These are phyloP conservation scores for Polyommatus icarus DNA, from an alignment of 2,888 invertebrate species.

Conservation along the genomic window DNA sequence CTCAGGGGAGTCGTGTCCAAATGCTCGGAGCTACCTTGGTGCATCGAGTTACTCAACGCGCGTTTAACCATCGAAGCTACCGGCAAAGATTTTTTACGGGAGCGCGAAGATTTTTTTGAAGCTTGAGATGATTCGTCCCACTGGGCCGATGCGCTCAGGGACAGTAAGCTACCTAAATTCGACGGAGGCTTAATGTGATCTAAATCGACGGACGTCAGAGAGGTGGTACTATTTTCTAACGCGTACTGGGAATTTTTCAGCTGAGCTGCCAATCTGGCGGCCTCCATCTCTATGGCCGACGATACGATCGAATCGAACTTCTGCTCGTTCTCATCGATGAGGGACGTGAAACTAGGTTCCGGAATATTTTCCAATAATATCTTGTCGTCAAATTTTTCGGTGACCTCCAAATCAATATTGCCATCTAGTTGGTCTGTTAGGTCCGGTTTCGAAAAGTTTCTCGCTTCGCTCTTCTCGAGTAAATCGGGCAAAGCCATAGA, in stretches of 20 bases:
- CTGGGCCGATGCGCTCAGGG: conserved; percentile 74
- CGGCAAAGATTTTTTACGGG: conserved; percentile 85
- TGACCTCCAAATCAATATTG: conserved; percentile 42
- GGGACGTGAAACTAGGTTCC: conserved; percentile 63
- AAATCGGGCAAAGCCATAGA: conserved; percentile 64
- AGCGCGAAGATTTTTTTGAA: conserved; percentile 65
- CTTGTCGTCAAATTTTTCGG: conserved; percentile 45
- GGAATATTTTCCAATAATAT: conserved; percentile 54
- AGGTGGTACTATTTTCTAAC: conserved; percentile 82
- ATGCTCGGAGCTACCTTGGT: conserved; percentile 82
- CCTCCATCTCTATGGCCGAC: conserved; percentile 87
- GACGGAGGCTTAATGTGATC: conserved; percentile 89
- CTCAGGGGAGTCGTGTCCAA: conserved; percentile 80
- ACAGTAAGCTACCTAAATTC: conserved; percentile 84
- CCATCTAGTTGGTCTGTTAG: conserved; percentile 62
- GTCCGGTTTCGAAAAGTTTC: conserved; percentile 60
- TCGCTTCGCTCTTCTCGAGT: conserved; percentile 62
- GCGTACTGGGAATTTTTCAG: conserved; percentile 56
- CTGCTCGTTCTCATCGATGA: conserved; percentile 75
- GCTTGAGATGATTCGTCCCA: conserved; percentile 67
- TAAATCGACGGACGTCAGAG: conserved; percentile 83
- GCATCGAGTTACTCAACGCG: conserved; percentile 82
- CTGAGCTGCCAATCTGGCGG: conserved; percentile 82
- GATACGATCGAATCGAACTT: conserved; percentile 83
- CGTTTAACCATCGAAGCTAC: conserved; percentile 85